Evolutionary conservation across 2,113 vertebrate species (phyloP), one percentile per base, ranked within the genome.

Genomic region (Hippocampus guttulatus): DNA sequence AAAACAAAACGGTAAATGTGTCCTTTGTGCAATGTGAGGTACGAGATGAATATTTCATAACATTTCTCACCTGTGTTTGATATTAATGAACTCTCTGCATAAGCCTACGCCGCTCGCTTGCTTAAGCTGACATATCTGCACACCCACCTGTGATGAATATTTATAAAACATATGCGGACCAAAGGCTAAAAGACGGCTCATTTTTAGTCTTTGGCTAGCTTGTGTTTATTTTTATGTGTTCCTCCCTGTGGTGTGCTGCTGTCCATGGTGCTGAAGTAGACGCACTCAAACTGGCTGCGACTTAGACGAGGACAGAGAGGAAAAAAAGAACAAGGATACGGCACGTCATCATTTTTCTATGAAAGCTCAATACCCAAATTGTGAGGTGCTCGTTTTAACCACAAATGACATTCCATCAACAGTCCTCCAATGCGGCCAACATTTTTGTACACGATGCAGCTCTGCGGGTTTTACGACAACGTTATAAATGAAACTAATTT

Each of bases 251-350:
- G 33, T 67, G 52, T 71, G 78, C 71, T 60, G 79, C 85, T 92
- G 78, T 88, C 88, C 75, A 0, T 79, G 86, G 89, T 91, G 76
- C 86, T 88, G 86, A 91, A 90, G 40, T 62, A 25, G 30, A 60
- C 10, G 57, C 62, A 20, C 27, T 11, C 21, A 43, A 8, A n/a
- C 40, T 20, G 27, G 27, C 14, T 23, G 21, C 9, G 8, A 11
- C 23, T 55, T n/a, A 9, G n/a, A 55, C 9, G 10, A 54, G 21
- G 21, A 51, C 18, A 51, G 33, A 45, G 43, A 45, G 10, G 43
- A 8, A 27, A 20, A 60, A 57, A 60, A 60, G 30, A n/a, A 57
- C 21, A n/a, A 57, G 49, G 49, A 51, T 20, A 51, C 5, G 18
- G 7, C 8, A 55, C 8, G 8, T 23, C 1, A 23, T 23, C 1